Evolutionary conservation across 1,140 invertebrate species (phyloP).

Genomic region (Zaprionus camerounensis): DNA sequence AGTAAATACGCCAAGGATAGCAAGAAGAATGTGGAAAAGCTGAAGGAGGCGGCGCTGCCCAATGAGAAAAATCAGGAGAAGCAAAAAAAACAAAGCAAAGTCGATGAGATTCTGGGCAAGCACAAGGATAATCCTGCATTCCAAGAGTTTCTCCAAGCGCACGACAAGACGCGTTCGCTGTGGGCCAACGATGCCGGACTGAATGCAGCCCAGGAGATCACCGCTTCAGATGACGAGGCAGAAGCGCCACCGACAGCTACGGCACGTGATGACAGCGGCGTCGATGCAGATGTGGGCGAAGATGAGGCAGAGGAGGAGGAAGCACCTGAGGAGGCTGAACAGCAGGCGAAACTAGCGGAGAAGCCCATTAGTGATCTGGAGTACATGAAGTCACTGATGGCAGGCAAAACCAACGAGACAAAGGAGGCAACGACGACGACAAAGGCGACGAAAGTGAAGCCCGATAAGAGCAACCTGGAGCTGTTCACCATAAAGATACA

Average conservation of each 20-base stretch:
- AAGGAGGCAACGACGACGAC: slow-evolving; percentile 31
- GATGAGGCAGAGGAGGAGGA: background rate
- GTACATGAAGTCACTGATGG: slow-evolving; percentile 88
- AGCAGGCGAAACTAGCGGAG: slow-evolving; percentile 86
- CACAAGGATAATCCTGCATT: slow-evolving; percentile 95
- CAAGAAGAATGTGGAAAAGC: slow-evolving; percentile 86
- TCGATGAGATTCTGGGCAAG: slow-evolving; percentile 88
- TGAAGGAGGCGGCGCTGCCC: slow-evolving; percentile 41
- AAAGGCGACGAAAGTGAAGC: slow-evolving; percentile 33
- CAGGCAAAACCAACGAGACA: slow-evolving; percentile 79
- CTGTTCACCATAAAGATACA: slow-evolving; percentile 86
- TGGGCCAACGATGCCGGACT: slow-evolving; percentile 89
- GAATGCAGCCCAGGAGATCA: slow-evolving; percentile 57
- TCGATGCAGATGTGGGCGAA: slow-evolving; percentile 63
- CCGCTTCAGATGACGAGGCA: slow-evolving; percentile 71
- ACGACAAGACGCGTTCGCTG: slow-evolving; percentile 87
- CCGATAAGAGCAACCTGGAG: slow-evolving; percentile 70
- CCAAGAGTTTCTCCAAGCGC: slow-evolving; percentile 93
- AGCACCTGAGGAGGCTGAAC: slow-evolving; percentile 54
- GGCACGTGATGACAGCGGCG: slow-evolving; percentile 18
- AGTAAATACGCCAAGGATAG: slow-evolving; percentile 93
- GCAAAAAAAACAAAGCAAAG: slow-evolving; percentile 80
- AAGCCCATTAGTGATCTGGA: slow-evolving; percentile 90
- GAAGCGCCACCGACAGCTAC: slow-evolving; percentile 7
- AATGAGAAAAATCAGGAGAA: slow-evolving; percentile 83